These are phyloP conservation scores for Clinocottus analis DNA, from an alignment of 2,113 vertebrate species.

Conservation along the genomic window DNA sequence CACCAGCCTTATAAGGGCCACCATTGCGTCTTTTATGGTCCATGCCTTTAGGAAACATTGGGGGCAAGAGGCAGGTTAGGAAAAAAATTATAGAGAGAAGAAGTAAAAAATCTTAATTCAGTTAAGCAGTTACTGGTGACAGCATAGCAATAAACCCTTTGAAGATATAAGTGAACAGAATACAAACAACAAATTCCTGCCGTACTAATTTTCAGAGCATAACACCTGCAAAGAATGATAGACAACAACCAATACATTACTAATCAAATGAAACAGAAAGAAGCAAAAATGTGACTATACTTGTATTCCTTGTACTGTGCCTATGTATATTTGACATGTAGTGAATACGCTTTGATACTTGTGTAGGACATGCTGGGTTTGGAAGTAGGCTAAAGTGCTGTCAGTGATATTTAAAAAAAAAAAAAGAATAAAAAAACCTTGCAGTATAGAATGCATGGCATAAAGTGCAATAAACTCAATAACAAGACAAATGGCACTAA, in stretches of 20 bases:
- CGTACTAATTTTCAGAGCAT: no score
- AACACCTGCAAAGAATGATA: not conserved
- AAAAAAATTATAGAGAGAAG: not conserved
- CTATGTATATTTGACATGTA: not conserved
- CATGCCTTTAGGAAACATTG: conserved; percentile 64
- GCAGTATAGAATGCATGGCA: not conserved
- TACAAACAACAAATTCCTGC: not conserved
- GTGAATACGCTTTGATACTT: not conserved
- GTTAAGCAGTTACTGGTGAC: not conserved
- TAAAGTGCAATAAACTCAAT: not conserved
- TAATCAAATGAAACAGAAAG: not conserved
- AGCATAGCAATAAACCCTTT: not conserved
- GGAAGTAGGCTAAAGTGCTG: not conserved
- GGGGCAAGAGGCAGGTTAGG: not conserved
- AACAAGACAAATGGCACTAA: not conserved
- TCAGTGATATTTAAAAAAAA: not conserved
- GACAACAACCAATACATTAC: not conserved
- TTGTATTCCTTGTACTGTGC: not conserved
- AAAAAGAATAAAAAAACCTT: not conserved
- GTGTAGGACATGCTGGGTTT: not conserved
- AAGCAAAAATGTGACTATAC: not conserved
- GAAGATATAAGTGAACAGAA: not conserved
- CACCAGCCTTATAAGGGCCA: conserved; percentile 47
- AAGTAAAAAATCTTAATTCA: not conserved
- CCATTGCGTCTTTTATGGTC: conserved; percentile 80